Evolutionary conservation across 2,888 invertebrate species (phyloP).

Genomic region (Dynastes grantii): DNA sequence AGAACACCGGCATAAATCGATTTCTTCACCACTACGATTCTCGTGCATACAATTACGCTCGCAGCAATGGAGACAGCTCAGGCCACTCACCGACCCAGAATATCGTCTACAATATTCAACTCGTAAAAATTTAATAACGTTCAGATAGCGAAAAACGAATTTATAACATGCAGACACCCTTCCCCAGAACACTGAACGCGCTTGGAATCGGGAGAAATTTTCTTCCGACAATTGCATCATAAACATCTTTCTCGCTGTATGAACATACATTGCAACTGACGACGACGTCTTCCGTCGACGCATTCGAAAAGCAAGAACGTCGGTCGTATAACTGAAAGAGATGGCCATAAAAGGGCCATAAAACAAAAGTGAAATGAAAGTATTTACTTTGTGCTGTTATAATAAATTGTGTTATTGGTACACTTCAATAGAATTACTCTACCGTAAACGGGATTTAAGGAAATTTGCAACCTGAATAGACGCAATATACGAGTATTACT

Average conservation of each 20-base stretch:
- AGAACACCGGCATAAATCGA: no score
- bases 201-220: background rate
- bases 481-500: no score
- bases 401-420: slow-evolving; percentile 20
- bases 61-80: no score
- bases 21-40: no score
- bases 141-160: slow-evolving; percentile 20
- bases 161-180: slow-evolving; percentile 21
- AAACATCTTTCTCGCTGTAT: slow-evolving; percentile 11
- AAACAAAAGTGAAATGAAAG: slow-evolving; percentile 14
- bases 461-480: no score
- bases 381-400: background rate
- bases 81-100: no score
- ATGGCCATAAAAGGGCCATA: slow-evolving; percentile 1
- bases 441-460: no score
- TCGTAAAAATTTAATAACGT: slow-evolving; percentile 26
- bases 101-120: background rate
- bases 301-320: slow-evolving; percentile 3
- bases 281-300: background rate
- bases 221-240: slow-evolving; percentile 20
- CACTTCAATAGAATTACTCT: background rate
- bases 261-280: slow-evolving; percentile 7
- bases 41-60: no score
- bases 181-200: background rate
- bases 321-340: background rate